Conservation (phyloP, 1,140 invertebrate species). For the Micrasema longulum region DNA sequence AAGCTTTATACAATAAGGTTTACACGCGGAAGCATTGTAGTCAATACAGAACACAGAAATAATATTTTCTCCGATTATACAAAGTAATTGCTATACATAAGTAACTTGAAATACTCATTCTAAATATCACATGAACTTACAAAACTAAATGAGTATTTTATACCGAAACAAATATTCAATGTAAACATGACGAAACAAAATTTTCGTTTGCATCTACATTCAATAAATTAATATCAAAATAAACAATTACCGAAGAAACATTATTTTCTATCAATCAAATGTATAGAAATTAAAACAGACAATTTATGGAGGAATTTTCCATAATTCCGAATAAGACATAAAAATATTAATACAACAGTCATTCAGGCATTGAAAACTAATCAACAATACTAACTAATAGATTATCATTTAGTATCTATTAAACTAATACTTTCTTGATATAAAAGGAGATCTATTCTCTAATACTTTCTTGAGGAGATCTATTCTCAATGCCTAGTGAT, state of each 20-base stretch:
- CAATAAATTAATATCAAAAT: too few species aligned
- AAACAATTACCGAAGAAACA: too few species aligned
- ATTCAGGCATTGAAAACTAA: neutral
- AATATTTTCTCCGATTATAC: too few species aligned
- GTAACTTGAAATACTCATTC: conserved; percentile 31
- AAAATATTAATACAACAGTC: too few species aligned
- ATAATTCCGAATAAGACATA: too few species aligned
- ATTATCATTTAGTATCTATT: conserved; percentile 9
- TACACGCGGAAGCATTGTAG: neutral
- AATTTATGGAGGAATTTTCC: too few species aligned
- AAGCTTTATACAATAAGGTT: too few species aligned
- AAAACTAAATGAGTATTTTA: conserved; percentile 33
- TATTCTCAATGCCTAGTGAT: conserved; percentile 30
- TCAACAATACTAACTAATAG: conserved; percentile 25
- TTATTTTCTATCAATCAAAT: too few species aligned
- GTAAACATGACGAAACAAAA: neutral
- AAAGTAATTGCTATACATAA: neutral
- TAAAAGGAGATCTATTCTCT: conserved; percentile 14
- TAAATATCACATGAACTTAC: conserved; percentile 40
- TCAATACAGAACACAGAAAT: neutral
- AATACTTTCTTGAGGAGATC: conserved; percentile 2
- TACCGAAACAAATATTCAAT: conserved; percentile 2
- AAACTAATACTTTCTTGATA: conserved; percentile 37
- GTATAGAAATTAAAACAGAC: too few species aligned
- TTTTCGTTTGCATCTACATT: too few species aligned